Percentiles rank a stretch among this genome's conserved stretches.
phyloP scores from a whole-genome alignment of 2,888 invertebrate species.

The Apodemia duryi region DNA sequence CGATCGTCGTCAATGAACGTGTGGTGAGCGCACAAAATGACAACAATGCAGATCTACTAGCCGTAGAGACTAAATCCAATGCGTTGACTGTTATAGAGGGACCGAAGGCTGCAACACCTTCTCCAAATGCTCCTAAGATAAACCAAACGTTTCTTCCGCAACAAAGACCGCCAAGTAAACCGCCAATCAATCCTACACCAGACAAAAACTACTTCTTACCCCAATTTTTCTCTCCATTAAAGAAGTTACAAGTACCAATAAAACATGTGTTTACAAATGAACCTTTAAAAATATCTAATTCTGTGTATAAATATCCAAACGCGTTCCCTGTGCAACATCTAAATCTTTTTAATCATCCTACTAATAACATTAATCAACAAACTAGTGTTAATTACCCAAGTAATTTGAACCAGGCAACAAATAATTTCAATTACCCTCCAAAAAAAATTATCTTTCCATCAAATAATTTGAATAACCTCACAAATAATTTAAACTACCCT shows the following conservation, averaged over 20 bases:
- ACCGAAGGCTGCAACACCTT: constrained; percentile 49
- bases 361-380: constrained; percentile 18
- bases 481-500: constrained; percentile 19
- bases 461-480: neutral
- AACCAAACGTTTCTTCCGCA: constrained; percentile 48
- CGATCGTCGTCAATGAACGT: constrained; percentile 66
- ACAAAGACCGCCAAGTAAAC: constrained; percentile 53
- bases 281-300: constrained; percentile 46
- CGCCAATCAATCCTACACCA: constrained; percentile 45
- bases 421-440: constrained; percentile 5
- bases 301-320: constrained; percentile 56
- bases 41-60: constrained; percentile 53
- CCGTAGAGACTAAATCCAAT: constrained; percentile 57
- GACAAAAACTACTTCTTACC: constrained; percentile 47
- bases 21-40: constrained; percentile 55
- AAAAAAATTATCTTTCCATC: no score
- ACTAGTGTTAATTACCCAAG: neutral
- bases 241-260: constrained; percentile 39
- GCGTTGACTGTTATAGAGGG: constrained; percentile 53
- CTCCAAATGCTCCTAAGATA: constrained; percentile 31
- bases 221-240: constrained; percentile 45
- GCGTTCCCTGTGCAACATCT: constrained; percentile 50
- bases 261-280: constrained; percentile 49
- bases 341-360: constrained; percentile 21
- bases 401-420: constrained; percentile 17